phyloP scores from a whole-genome alignment of 2,888 invertebrate genomes.

The Zootermopsis nevadensis region DNA sequence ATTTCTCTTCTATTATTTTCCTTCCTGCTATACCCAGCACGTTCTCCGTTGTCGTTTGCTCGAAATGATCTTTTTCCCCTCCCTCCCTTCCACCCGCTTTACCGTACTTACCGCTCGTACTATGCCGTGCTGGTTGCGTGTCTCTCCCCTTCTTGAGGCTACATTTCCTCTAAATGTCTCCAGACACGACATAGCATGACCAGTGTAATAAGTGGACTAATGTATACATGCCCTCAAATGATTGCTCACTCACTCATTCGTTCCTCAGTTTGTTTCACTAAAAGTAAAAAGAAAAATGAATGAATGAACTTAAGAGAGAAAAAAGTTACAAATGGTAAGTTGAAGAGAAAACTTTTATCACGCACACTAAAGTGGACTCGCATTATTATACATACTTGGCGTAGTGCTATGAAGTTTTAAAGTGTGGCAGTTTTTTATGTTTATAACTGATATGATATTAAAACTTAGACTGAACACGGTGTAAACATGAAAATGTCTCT shows the following conservation, averaged over 20 bases:
- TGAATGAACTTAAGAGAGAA: background rate
- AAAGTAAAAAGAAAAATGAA: background rate
- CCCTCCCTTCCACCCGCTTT: background rate
- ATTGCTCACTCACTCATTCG: conserved; percentile 48
- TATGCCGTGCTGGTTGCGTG: conserved; percentile 43
- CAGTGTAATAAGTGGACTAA: conserved; percentile 48
- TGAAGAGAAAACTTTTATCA: conserved; percentile 22
- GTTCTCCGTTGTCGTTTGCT: background rate
- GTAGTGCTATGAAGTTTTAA: no score
- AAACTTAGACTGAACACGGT: no score
- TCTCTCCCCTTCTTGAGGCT: background rate
- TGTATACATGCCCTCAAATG: conserved; percentile 48
- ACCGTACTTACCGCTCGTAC: conserved; percentile 12
- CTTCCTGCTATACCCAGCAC: background rate
- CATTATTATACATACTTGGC: background rate
- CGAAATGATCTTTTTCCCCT: background rate
- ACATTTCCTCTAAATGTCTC: conserved; percentile 45
- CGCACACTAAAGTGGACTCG: background rate
- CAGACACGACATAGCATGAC: conserved; percentile 49
- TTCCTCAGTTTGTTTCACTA: conserved; percentile 27
- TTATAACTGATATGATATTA: no score
- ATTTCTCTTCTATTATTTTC: conserved; percentile 1
- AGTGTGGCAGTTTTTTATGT: no score
- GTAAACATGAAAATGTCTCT: no score
- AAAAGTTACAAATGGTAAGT: conserved; percentile 6